Evolutionary conservation across 1,140 invertebrate genomes (phyloP), one percentile per base, ranked within the genome.

Genomic region (Leptoteleia sp.): DNA sequence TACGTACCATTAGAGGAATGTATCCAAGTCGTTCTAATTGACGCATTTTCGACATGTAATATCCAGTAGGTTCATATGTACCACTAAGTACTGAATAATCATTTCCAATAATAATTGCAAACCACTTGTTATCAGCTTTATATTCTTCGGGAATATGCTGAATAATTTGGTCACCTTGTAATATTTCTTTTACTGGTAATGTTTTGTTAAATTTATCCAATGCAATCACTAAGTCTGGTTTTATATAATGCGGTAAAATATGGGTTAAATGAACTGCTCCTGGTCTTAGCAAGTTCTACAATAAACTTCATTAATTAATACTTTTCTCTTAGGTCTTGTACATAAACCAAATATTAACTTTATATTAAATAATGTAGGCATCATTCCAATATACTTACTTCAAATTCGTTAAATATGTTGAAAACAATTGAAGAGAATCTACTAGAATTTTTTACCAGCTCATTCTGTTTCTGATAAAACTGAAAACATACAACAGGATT

Each of bases 1-100:
- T 50, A 89, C 86, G 90, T 88, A 93, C 92, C 72, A 90, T 31
- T 61, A 92, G 71, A 1, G 91, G 89, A 43, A 79, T 90, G 72
- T 93, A 93, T 43, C 92, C 92, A 43, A 93, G 80, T 67, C 87
- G 82, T 52, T 85, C 55, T 1, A 93, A 82, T 47, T 93, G 92
- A 29, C 91, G 88, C 1, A 91, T 25, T 83, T 92, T 92, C 82
- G 90, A 85, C 9, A 80, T 71, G 9, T 89, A 57, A 11, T 83
- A 50, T 9, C 92, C 92, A 3, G 86, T 82, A 4, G 83, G 82
- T 12, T 75, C 52, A 5, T 77, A 27, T 6, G 83, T 88, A n/a
- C 86, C 82, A 2, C 83, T 67, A 11, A 92, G 81, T 1, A 82
- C 84, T 27, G 82, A 82, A 83, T 90, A 91, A 76, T 83, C 73